These are phyloP conservation scores for Lucilia cuprina DNA, from an alignment of 1,140 invertebrate genomes.

Conservation along the genomic window DNA sequence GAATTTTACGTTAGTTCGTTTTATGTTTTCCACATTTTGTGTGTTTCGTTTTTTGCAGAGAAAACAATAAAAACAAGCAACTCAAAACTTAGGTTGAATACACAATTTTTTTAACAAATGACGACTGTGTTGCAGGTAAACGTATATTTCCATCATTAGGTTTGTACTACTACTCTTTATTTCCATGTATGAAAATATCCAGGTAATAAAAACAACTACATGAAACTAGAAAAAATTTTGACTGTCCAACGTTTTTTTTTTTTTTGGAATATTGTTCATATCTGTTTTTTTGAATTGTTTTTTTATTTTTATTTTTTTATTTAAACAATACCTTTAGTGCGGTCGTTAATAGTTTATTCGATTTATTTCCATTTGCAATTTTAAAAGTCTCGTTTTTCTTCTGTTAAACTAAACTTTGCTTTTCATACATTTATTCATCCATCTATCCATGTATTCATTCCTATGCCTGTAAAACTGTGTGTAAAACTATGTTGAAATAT, in stretches of 20 bases:
- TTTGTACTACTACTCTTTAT: background rate
- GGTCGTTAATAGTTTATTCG: conserved; percentile 14
- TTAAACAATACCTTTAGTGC: background rate
- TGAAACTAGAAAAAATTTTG: background rate
- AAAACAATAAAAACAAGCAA: background rate
- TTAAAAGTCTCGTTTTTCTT: no score
- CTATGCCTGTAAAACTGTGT: background rate
- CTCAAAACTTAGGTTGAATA: background rate
- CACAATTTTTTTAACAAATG: background rate
- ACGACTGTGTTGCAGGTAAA: background rate
- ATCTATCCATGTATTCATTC: no score
- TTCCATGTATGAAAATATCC: background rate
- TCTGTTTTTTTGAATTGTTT: background rate
- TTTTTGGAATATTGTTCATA: background rate
- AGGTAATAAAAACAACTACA: background rate
- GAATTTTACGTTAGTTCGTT: background rate
- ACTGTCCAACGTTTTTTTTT: background rate
- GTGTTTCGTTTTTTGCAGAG: background rate
- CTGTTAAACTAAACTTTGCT: no score
- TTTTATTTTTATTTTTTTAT: background rate
- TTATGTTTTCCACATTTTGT: background rate
- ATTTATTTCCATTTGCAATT: background rate
- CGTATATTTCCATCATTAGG: background rate
- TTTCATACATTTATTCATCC: background rate
- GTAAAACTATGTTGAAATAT: background rate